Evolutionary conservation across 2,113 vertebrate genomes (phyloP), one percentile per base, ranked within the genome.

Genomic region (Elgaria multicarinata): DNA sequence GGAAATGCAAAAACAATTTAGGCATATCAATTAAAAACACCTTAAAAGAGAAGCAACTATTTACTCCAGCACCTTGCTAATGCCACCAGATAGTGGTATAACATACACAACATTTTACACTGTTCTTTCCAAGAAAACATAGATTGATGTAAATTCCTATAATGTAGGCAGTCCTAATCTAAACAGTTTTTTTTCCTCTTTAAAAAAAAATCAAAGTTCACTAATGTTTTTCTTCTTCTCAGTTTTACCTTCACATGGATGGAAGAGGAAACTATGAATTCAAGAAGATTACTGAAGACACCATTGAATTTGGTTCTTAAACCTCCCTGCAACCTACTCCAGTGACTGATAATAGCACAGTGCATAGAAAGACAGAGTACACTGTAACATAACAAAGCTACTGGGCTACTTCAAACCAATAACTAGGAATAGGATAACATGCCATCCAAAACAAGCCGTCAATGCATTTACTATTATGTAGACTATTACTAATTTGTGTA

Each of bases 241-340:
- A 99, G 99, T 98, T 96, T 95, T 99, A 99, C 78, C 98, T 99
- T 86, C 99, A 98, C 94, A 99, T 99, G 99, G 99, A 99, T 67
- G 99, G 99, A 58, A 97, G 99, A 97, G 99, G 99, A 79, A 98
- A 97, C 96, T 99, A 99, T 3, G 98, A 99, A 84, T 99, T 99
- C 97, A 99, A 99, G 95, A 98, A 97, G 94, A 99, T 99, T 96
- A 99, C 99, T 28, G 97, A 98, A 88, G 98, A 99, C 55, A 99
- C 99, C 1, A 96, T 99, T 83, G 98, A 99, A 96, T 99, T 99
- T 94, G 99, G 99, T 91, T 99, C 99, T 18, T 99, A 98, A 97
- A 44, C 3, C 33, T 2, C 81, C 62, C 24, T 85, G 85, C 79
- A 67, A 72, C 58, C 86, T 91, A 28, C 92, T 96, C 28, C 80